Conservation (phyloP, 2,113 vertebrate species). For the Pithys albifrons region DNA sequence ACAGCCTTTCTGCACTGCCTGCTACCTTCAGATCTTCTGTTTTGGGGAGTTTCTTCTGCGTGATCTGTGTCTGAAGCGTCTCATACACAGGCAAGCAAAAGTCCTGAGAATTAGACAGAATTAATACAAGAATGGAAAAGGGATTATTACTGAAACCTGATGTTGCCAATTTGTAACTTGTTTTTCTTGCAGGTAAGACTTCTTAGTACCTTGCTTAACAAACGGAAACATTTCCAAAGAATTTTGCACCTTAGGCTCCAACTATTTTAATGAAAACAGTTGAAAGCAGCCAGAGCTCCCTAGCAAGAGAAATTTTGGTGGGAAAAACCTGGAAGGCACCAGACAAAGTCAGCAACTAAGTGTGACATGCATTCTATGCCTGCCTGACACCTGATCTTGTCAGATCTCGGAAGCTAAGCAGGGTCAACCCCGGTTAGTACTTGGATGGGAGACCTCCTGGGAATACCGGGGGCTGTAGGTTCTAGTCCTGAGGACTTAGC, state of each 20-base stretch:
- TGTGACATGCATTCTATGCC: not conserved
- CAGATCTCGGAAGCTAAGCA: too few relatives aligned
- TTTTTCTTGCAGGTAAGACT: constrained; percentile 19
- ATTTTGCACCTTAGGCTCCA: not conserved
- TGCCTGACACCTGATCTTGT: too few relatives aligned
- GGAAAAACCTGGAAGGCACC: not conserved
- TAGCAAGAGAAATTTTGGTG: not conserved
- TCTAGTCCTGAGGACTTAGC: too few relatives aligned
- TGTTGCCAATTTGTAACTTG: constrained; percentile 6
- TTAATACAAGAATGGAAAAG: constrained; percentile 36
- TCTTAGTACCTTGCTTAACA: not conserved
- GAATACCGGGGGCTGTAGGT: too few relatives aligned
- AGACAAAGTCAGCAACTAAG: not conserved
- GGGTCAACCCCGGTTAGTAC: too few relatives aligned
- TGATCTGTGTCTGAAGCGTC: not conserved
- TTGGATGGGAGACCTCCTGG: too few relatives aligned
- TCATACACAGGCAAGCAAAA: not conserved
- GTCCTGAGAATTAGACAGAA: constrained; percentile 3
- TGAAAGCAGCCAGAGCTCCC: not conserved
- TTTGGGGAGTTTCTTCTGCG: not conserved
- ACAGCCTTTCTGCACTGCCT: not conserved
- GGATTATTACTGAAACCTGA: constrained; percentile 25
- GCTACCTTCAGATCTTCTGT: not conserved
- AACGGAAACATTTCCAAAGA: not conserved
- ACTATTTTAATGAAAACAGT: not conserved